These are phyloP conservation scores for Dynastes grantii DNA, from an alignment of 2,888 invertebrate genomes.

Conservation along the genomic window DNA sequence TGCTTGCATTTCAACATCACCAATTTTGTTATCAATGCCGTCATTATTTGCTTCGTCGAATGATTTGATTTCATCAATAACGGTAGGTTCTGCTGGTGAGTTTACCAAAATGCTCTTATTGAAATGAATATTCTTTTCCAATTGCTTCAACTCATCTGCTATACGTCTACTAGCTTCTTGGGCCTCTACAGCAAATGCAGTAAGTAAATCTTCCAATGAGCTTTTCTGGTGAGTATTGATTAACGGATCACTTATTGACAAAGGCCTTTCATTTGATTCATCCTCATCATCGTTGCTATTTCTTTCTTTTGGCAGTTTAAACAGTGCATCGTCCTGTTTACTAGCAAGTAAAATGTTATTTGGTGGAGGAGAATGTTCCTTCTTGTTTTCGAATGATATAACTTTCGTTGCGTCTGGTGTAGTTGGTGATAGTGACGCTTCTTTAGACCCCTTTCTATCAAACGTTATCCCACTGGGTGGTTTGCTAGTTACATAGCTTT, in stretches of 20 bases:
- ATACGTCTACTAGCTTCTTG: slow-evolving; percentile 80
- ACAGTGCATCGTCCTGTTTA: neutral
- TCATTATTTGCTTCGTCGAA: slow-evolving; percentile 31
- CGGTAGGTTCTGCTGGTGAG: neutral
- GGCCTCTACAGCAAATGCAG: slow-evolving; percentile 83
- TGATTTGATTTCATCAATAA: slow-evolving; percentile 30
- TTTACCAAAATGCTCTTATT: slow-evolving; percentile 26
- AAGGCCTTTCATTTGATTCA: slow-evolving; percentile 35
- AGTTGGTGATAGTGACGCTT: slow-evolving; percentile 48
- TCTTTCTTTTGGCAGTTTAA: neutral
- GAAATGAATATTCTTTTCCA: slow-evolving; percentile 38
- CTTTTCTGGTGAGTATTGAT: slow-evolving; percentile 57
- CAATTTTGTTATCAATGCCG: neutral
- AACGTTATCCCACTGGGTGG: slow-evolving; percentile 64
- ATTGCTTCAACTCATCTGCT: slow-evolving; percentile 71
- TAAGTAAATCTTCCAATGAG: slow-evolving; percentile 80
- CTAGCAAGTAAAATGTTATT: neutral
- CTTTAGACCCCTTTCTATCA: slow-evolving; percentile 57
- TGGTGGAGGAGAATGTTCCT: neutral
- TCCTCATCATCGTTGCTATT: neutral
- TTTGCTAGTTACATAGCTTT: slow-evolving; percentile 60
- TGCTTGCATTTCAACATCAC: slow-evolving; percentile 59
- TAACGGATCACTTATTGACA: slow-evolving; percentile 28
- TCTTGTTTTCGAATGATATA: slow-evolving; percentile 32
- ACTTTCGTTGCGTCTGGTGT: slow-evolving; percentile 24